Conservation (phyloP, 2,797 vertebrate genomes). For the Microtus agrestis region DNA sequence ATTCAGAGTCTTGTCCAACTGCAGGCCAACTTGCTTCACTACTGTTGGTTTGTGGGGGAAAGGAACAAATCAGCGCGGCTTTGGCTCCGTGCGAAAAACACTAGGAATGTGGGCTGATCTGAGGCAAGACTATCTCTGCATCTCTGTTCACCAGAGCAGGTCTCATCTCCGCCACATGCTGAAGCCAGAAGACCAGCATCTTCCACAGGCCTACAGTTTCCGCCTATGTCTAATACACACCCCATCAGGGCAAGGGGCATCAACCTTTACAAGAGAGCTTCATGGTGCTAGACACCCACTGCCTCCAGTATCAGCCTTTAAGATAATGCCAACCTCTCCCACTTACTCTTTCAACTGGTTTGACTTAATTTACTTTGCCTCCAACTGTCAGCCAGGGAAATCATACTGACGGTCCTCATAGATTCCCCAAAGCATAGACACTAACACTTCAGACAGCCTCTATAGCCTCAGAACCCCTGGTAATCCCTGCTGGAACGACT, state of each 20-base stretch:
- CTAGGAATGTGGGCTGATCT: neutral
- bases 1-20: neutral
- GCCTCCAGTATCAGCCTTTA: neutral
- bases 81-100: neutral
- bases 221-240: neutral
- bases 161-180: fast-evolving
- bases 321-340: no score
- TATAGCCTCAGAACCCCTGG: neutral
- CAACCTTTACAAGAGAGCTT: neutral
- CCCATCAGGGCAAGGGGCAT: neutral
- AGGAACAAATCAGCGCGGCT: neutral
- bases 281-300: neutral
- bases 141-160: neutral
- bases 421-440: neutral
- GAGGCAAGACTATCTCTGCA: neutral
- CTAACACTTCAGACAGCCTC: neutral
- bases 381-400: constrained; percentile 12
- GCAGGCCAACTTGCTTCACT: neutral
- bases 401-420: neutral
- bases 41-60: neutral
- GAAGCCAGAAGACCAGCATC: neutral
- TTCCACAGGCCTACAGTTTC: neutral
- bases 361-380: neutral
- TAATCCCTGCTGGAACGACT: neutral
- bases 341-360: neutral